phyloP scores from a whole-genome alignment of 2,113 vertebrate genomes.

The Pelobates fuscus region DNA sequence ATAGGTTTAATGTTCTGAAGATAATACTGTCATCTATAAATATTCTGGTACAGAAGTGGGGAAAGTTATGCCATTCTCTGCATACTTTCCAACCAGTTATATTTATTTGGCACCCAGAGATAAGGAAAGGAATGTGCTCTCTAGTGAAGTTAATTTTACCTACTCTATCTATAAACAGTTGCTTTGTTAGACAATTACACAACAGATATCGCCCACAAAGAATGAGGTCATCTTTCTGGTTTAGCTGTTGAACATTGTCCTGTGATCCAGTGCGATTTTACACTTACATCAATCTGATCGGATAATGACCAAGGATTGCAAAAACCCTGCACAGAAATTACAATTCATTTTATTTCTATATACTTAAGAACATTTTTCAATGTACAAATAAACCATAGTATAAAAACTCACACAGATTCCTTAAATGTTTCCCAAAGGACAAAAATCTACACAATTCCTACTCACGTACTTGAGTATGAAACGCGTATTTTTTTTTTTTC shows the following conservation, averaged over 20 bases:
- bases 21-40: constrained; percentile 31
- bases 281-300: background rate
- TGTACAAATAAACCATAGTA: too few relatives aligned
- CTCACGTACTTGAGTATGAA: too few relatives aligned
- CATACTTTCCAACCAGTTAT: constrained; percentile 44
- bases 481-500: too few relatives aligned
- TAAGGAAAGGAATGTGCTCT: constrained; percentile 56
- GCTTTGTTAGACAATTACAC: constrained; percentile 67
- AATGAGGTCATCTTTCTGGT: constrained; percentile 70
- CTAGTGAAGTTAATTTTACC: constrained; percentile 73
- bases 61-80: constrained; percentile 30
- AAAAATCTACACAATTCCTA: too few relatives aligned
- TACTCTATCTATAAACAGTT: constrained; percentile 68
- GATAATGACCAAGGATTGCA: background rate
- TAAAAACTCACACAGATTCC: too few relatives aligned
- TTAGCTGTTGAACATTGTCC: constrained; percentile 64
- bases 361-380: too few relatives aligned
- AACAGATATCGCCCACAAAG: constrained; percentile 65
- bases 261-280: constrained; percentile 47
- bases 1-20: constrained; percentile 33
- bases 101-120: constrained; percentile 56
- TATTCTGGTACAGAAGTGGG: constrained; percentile 5
- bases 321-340: too few relatives aligned
- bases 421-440: too few relatives aligned
- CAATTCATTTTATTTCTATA: too few relatives aligned